Evolutionary conservation across 1,140 invertebrate species (phyloP).

Genomic region (Drosophila lini): DNA sequence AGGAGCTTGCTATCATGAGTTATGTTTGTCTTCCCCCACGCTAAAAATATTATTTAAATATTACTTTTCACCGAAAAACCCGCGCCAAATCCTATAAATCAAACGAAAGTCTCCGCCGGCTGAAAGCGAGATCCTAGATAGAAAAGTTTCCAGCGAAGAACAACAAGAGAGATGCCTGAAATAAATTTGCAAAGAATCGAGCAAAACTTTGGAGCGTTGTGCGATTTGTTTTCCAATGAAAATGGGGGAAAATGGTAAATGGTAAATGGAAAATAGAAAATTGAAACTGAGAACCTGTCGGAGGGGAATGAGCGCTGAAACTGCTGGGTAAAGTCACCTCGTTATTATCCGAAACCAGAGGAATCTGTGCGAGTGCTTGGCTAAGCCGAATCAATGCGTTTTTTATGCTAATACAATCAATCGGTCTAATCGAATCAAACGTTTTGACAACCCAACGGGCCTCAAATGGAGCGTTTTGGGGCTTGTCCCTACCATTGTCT

Average conservation of each 20-base stretch:
- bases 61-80: slow-evolving; percentile 40
- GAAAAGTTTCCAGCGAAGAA: slow-evolving; percentile 42
- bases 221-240: slow-evolving; percentile 42
- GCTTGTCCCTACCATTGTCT: slow-evolving; percentile 28
- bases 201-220: slow-evolving; percentile 46
- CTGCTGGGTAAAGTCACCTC: slow-evolving; percentile 24
- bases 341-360: slow-evolving; percentile 5
- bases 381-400: slow-evolving; percentile 75
- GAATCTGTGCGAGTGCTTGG: slow-evolving; percentile 49
- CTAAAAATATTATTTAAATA: slow-evolving; percentile 55
- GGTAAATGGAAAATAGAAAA: slow-evolving; percentile 31
- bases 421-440: slow-evolving; percentile 80
- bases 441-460: slow-evolving; percentile 71
- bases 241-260: slow-evolving; percentile 12
- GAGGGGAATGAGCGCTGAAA: background rate
- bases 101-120: slow-evolving; percentile 21
- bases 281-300: slow-evolving; percentile 41
- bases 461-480: slow-evolving; percentile 64
- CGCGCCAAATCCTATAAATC: slow-evolving; percentile 45
- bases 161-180: slow-evolving; percentile 33
- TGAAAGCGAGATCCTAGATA: slow-evolving; percentile 42
- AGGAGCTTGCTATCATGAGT: slow-evolving; percentile 24
- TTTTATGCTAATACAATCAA: slow-evolving; percentile 80
- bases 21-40: slow-evolving; percentile 4
- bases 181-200: slow-evolving; percentile 43